These are phyloP conservation scores for Lasiurus cinereus DNA, from an alignment of 2,113 vertebrate species.

Conservation along the genomic window DNA sequence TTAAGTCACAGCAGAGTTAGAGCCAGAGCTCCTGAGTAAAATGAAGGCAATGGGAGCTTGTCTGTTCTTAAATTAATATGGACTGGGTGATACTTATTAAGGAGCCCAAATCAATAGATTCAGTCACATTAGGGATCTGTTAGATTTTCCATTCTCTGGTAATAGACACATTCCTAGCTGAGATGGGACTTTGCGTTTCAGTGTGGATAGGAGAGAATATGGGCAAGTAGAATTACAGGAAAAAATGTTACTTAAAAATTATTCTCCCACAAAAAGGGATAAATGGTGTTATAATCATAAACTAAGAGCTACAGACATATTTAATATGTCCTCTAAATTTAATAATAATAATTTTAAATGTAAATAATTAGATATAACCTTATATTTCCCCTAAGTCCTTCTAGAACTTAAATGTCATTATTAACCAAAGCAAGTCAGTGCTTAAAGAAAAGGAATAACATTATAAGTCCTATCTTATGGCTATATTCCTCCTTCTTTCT, in stretches of 20 bases:
- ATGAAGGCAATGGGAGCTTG: neutral
- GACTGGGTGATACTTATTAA: neutral
- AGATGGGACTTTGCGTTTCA: conserved; percentile 1
- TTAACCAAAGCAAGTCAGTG: neutral
- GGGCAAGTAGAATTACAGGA: neutral
- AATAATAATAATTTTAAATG: neutral
- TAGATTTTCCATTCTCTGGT: neutral
- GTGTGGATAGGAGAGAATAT: neutral
- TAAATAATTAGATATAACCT: neutral
- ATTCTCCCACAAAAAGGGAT: neutral
- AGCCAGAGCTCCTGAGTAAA: neutral
- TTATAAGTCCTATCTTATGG: neutral
- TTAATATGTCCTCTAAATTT: neutral
- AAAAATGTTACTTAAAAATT: neutral
- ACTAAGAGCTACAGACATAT: neutral
- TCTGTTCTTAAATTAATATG: neutral
- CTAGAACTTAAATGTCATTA: neutral
- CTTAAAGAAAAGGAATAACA: conserved; percentile 26
- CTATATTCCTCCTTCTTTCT: neutral
- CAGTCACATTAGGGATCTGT: neutral
- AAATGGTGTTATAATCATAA: neutral
- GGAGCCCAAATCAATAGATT: neutral
- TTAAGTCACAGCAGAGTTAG: neutral
- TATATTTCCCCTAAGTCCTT: conserved; percentile 3
- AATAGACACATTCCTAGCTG: neutral